Conservation (phyloP, 2,888 invertebrate species). For the Synergus gifuensis region DNA sequence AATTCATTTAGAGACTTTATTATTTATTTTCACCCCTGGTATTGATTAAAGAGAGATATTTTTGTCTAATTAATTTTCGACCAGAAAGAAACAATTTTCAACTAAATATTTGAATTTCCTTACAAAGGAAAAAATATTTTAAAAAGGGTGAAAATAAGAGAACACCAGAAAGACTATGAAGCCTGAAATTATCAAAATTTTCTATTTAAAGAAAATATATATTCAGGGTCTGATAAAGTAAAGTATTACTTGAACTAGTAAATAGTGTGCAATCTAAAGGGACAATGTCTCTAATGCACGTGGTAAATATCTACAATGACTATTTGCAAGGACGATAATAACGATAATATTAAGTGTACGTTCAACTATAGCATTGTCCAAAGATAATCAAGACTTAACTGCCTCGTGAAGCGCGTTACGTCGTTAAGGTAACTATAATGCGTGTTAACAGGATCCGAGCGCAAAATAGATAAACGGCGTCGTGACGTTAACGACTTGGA, state of each 20-base stretch:
- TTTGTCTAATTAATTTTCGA: too few relatives aligned
- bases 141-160: too few relatives aligned
- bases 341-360: neutral
- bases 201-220: too few relatives aligned
- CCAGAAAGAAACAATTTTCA: too few relatives aligned
- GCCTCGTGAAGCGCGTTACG: slow-evolving; percentile 59
- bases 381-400: slow-evolving; percentile 64
- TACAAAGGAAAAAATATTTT: too few relatives aligned
- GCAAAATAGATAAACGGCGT: slow-evolving; percentile 62
- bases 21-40: too few relatives aligned
- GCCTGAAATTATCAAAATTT: too few relatives aligned
- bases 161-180: too few relatives aligned
- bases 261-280: slow-evolving; percentile 7
- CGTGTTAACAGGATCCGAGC: slow-evolving; percentile 55
- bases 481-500: slow-evolving; percentile 64
- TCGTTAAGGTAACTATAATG: slow-evolving; percentile 62
- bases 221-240: too few relatives aligned
- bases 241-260: neutral
- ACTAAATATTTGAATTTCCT: too few relatives aligned
- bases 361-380: slow-evolving; percentile 55
- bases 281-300: slow-evolving; percentile 27
- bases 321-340: slow-evolving; percentile 41
- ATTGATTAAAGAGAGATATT: too few relatives aligned
- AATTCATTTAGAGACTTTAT: too few relatives aligned
- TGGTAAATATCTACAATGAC: slow-evolving; percentile 17